Conservation (phyloP, 1,140 invertebrate species). For the Myzus persicae region DNA sequence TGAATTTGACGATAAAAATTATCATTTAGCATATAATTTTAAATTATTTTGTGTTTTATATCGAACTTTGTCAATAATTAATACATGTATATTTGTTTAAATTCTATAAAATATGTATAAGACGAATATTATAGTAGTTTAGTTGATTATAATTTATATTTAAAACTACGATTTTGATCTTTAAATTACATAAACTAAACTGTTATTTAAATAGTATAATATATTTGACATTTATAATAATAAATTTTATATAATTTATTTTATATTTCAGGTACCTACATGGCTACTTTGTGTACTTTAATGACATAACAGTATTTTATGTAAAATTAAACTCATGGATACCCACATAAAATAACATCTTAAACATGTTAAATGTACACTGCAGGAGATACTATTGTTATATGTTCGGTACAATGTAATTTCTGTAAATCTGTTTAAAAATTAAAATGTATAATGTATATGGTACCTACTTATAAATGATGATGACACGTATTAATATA, state of each 20-base stretch:
- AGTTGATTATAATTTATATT: not conserved
- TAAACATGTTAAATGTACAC: not conserved
- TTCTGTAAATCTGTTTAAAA: not conserved
- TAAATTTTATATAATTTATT: too few species aligned
- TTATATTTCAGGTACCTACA: not conserved
- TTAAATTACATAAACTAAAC: not conserved
- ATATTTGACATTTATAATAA: not conserved
- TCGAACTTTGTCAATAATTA: not conserved
- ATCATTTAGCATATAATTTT: not conserved
- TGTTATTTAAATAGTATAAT: not conserved
- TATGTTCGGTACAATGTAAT: not conserved
- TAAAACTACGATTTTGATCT: not conserved
- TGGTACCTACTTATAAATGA: not conserved
- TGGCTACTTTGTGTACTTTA: not conserved
- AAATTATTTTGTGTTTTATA: not conserved
- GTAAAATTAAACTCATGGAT: slow-evolving; percentile 1
- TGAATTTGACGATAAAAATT: not conserved
- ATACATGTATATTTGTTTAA: not conserved
- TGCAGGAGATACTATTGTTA: not conserved
- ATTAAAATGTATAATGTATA: not conserved
- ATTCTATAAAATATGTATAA: not conserved
- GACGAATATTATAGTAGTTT: not conserved
- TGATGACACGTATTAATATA: not conserved
- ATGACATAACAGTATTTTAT: not conserved
- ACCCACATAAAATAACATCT: not conserved